Conservation (phyloP, 2,888 invertebrate genomes). For the Cloeon dipterum region DNA sequence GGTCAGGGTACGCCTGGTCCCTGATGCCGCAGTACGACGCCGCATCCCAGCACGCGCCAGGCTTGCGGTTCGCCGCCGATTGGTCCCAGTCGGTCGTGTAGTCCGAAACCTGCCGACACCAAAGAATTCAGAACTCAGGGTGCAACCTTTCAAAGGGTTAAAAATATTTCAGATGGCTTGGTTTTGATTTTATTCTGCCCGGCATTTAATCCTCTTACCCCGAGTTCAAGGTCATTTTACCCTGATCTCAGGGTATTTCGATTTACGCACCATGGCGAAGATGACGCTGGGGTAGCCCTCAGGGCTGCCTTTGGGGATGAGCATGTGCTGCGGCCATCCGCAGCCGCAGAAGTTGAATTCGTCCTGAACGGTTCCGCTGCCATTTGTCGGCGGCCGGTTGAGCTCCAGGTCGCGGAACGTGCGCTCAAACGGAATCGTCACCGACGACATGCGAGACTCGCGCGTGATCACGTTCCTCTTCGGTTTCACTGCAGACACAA, state of each 20-base stretch:
- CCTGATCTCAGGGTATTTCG: too few relatives aligned
- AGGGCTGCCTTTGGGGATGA: conserved; percentile 24
- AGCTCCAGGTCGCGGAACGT: conserved; percentile 49
- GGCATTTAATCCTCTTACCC: too few relatives aligned
- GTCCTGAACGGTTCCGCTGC: conserved; percentile 16
- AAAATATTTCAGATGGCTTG: too few relatives aligned
- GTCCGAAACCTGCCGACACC: too few relatives aligned
- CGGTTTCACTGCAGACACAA: too few relatives aligned
- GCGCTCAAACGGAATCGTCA: conserved; percentile 62
- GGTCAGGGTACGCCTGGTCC: conserved; percentile 56
- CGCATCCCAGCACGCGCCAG: conserved; percentile 38
- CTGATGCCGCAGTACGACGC: conserved; percentile 57
- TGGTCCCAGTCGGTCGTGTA: too few relatives aligned
- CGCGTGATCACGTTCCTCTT: conserved; percentile 38
- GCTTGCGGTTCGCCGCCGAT: too few relatives aligned
- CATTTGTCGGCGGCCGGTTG: conserved; percentile 32
- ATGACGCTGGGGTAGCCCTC: conserved; percentile 15
- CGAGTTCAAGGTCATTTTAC: too few relatives aligned
- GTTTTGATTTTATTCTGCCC: too few relatives aligned
- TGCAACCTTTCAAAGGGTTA: too few relatives aligned
- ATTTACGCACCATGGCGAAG: conserved; percentile 17
- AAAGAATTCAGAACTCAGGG: too few relatives aligned
- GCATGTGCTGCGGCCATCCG: conserved; percentile 34
- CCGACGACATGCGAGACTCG: conserved; percentile 43
- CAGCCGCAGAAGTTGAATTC: conserved; percentile 68